Evolutionary conservation across 2,888 invertebrate genomes (phyloP), one percentile per base, ranked within the genome.

Genomic region (Tipula lateralis): DNA sequence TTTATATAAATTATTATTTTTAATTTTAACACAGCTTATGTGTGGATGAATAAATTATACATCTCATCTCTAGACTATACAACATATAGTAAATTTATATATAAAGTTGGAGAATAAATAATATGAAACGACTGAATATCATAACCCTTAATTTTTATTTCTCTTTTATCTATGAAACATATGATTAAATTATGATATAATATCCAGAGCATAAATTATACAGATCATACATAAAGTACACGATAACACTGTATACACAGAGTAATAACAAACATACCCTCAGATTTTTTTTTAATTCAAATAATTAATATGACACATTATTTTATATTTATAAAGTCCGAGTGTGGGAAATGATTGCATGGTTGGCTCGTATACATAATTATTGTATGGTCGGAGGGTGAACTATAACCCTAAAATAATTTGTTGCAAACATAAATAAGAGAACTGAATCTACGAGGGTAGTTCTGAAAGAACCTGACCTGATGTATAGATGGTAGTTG

Each of bases 21-120:
- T 82, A 66, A 66, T 82, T 82, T 30, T 82, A 32, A 82, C 82
- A n/a, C n/a, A 82, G 24, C 82, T 82, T 82, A 30, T 82, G 82
- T 32, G 32, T 82, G 66, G 66, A 82, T 82, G 82, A 82, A 82
- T 82, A 82, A 82, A 82, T 82, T 82, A 82, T 82, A 29, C n/a
- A 82, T 66, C 66, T 66, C 66, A 24, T 66, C 24, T 66, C 66
- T 66, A 7, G 6, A 66, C 24, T 50, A 12, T 44, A 44, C 32
- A 32, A 32, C n/a, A n/a, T 44, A 12, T 6, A 66, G 66, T 66
- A 24, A 66, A 66, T 66, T 66, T 66, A 66, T 66, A 24, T 66
- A 66, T 66, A 24, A 24, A 66, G 7, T 24, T 66, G 19, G 66
- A 66, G 66, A 66, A 66, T 66, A 66, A 66, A 44, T n/a, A n/a